phyloP scores from a whole-genome alignment of 2,113 vertebrate species.

The Elephantulus edwardii region DNA sequence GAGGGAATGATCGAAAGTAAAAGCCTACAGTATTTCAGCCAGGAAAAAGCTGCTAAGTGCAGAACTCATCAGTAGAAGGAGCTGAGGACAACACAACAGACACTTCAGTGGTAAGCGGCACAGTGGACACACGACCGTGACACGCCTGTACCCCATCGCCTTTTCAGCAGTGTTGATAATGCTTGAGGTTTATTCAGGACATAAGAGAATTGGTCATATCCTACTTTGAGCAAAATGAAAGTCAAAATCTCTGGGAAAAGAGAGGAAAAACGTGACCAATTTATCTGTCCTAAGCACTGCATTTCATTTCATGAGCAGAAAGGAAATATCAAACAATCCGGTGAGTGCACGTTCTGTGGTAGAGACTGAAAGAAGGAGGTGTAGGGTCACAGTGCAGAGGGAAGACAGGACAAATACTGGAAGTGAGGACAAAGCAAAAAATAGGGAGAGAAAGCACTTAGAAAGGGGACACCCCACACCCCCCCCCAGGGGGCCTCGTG shows the following conservation, averaged over 20 bases:
- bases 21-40: conserved; percentile 8
- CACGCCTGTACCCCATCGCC: neutral
- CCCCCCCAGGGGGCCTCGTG: no score
- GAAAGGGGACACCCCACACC: no score
- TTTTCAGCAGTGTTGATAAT: neutral
- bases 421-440: neutral
- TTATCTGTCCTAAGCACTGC: neutral
- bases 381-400: neutral
- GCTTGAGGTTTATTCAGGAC: neutral
- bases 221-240: neutral
- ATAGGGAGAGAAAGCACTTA: neutral
- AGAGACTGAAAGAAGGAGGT: neutral
- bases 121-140: neutral
- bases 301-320: neutral
- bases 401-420: no score
- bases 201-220: neutral
- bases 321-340: neutral
- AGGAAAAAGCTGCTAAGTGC: neutral
- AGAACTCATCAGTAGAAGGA: neutral
- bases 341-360: neutral
- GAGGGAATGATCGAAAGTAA: conserved; percentile 40
- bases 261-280: neutral
- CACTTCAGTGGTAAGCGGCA: neutral
- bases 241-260: neutral
- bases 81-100: neutral